Conservation (phyloP, 2,888 invertebrate genomes). For the Epinotia demarniana region DNA sequence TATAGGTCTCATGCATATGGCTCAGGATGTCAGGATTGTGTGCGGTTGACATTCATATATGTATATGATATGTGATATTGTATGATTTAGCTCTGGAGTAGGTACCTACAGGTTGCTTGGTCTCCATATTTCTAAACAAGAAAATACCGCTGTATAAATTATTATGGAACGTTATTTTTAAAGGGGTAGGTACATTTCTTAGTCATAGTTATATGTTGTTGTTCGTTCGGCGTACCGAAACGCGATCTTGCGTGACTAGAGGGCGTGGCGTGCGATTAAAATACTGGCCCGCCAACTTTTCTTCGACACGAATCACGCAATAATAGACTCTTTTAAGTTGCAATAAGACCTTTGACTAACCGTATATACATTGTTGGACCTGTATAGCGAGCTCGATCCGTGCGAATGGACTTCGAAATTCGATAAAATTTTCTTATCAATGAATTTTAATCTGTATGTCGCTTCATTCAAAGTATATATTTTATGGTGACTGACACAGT, state of each 20-base stretch:
- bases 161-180: neutral
- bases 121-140: neutral
- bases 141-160: neutral
- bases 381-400: constrained; percentile 46
- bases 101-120: no score
- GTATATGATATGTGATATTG: no score
- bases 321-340: neutral
- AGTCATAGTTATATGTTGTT: neutral
- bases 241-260: constrained; percentile 81
- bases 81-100: no score
- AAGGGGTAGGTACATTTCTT: constrained; percentile 1
- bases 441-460: constrained; percentile 27
- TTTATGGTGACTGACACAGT: neutral
- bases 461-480: constrained; percentile 23
- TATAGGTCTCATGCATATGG: no score
- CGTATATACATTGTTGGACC: neutral
- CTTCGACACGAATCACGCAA: neutral
- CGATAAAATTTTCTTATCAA: constrained; percentile 53
- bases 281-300: constrained; percentile 57
- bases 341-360: neutral
- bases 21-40: no score
- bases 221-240: constrained; percentile 59
- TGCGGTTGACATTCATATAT: no score
- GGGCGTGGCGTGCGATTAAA: constrained; percentile 79
- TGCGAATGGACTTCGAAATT: constrained; percentile 54